Percentiles rank a stretch among this genome's conserved stretches.
phyloP scores from a whole-genome alignment of 2,888 invertebrate species.

The Trissolcus brochymenae region DNA sequence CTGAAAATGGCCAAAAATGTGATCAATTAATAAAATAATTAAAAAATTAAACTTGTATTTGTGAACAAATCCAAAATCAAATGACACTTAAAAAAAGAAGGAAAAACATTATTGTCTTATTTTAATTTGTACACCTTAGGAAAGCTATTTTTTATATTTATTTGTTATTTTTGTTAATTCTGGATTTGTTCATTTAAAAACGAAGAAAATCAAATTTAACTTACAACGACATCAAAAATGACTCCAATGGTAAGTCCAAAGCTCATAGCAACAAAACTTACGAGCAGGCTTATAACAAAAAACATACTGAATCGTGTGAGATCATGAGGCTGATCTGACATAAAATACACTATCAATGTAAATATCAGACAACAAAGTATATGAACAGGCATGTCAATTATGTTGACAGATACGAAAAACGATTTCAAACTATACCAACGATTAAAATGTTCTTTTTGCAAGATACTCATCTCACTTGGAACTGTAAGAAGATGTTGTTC shows the following conservation, averaged over 20 bases:
- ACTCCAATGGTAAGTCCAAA: constrained; percentile 95
- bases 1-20: constrained; percentile 79
- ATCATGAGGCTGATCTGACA: constrained; percentile 93
- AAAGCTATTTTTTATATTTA: too few relatives aligned
- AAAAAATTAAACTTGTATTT: neutral
- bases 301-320: constrained; percentile 89
- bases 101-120: too few relatives aligned
- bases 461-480: constrained; percentile 87
- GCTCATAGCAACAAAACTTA: constrained; percentile 93
- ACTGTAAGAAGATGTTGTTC: constrained; percentile 77
- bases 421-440: constrained; percentile 92
- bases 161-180: too few relatives aligned
- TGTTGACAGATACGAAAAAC: constrained; percentile 85
- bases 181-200: too few relatives aligned
- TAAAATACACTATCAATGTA: constrained; percentile 86
- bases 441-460: constrained; percentile 91
- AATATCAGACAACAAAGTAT: constrained; percentile 85
- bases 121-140: too few relatives aligned
- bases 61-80: too few relatives aligned
- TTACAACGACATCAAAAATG: constrained; percentile 89
- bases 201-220: constrained; percentile 68
- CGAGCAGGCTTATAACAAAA: constrained; percentile 86
- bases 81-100: too few relatives aligned
- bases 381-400: constrained; percentile 88
- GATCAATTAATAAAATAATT: neutral